Percentiles rank a stretch among this genome's conserved stretches.
Evolutionary conservation across 2,888 invertebrate species (phyloP).

Genomic region (Callyntrura guangdongensis): DNA sequence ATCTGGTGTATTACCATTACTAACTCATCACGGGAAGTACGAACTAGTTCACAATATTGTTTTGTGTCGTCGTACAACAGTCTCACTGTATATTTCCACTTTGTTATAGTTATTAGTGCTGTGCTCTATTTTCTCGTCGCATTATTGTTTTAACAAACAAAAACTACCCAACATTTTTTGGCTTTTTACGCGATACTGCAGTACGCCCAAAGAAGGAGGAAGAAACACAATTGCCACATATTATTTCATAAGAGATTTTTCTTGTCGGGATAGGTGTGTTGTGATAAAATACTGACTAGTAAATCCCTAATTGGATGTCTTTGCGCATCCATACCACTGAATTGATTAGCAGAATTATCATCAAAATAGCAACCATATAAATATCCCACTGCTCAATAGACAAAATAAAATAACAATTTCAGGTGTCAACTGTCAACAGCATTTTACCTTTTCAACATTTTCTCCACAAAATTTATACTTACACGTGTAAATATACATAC

Average conservation of each 20-base stretch:
- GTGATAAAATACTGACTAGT: not conserved
- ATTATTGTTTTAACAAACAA: not conserved
- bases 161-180: too few relatives aligned
- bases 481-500: not conserved
- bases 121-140: not conserved
- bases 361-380: slow-evolving; percentile 17
- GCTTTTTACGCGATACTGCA: too few relatives aligned
- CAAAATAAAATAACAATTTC: slow-evolving; percentile 5
- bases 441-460: not conserved
- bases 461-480: not conserved
- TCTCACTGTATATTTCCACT: not conserved
- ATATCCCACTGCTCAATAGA: not conserved
- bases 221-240: too few relatives aligned
- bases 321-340: slow-evolving; percentile 10
- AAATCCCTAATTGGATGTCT: slow-evolving; percentile 34
- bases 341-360: slow-evolving; percentile 30
- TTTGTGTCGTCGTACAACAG: too few relatives aligned
- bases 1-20: slow-evolving; percentile 9
- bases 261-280: too few relatives aligned
- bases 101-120: not conserved
- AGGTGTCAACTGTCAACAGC: not conserved
- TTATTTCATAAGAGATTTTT: too few relatives aligned
- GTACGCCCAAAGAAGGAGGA: too few relatives aligned
- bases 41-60: slow-evolving; percentile 3
- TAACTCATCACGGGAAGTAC: not conserved